Conservation (phyloP, 2,797 vertebrate genomes). For the Epinephelus awoara region DNA sequence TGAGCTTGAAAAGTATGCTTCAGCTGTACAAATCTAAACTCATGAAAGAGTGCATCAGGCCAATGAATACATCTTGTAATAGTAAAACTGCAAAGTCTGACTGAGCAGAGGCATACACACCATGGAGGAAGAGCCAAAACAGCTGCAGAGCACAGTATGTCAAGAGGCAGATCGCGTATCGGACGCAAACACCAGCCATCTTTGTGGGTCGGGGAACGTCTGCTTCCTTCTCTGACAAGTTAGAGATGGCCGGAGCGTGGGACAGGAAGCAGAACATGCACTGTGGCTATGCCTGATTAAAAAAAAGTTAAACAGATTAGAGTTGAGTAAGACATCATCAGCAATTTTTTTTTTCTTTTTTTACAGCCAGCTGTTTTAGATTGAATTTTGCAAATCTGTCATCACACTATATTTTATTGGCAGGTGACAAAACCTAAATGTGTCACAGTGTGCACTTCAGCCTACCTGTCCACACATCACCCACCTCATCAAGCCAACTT, state of each 20-base stretch:
- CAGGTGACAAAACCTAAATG: too few species aligned
- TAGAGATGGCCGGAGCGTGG: too few species aligned
- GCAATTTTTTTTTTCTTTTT: too few species aligned
- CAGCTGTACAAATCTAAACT: background rate
- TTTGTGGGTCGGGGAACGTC: background rate
- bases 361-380: background rate
- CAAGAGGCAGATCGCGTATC: background rate
- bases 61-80: background rate
- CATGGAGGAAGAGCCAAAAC: background rate
- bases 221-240: too few species aligned
- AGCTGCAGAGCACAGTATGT: background rate
- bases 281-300: background rate
- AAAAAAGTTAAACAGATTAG: background rate
- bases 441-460: too few species aligned
- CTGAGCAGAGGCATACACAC: conserved; percentile 33
- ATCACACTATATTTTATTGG: too few species aligned
- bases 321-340: background rate
- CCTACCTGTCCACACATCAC: too few species aligned
- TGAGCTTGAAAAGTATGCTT: background rate
- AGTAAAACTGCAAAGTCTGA: background rate
- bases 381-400: background rate
- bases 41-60: background rate
- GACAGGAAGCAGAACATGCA: background rate
- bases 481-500: too few species aligned
- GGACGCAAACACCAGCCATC: conserved; percentile 4